phyloP scores from a whole-genome alignment of 2,888 invertebrate genomes.

The Tenthredo notha region DNA sequence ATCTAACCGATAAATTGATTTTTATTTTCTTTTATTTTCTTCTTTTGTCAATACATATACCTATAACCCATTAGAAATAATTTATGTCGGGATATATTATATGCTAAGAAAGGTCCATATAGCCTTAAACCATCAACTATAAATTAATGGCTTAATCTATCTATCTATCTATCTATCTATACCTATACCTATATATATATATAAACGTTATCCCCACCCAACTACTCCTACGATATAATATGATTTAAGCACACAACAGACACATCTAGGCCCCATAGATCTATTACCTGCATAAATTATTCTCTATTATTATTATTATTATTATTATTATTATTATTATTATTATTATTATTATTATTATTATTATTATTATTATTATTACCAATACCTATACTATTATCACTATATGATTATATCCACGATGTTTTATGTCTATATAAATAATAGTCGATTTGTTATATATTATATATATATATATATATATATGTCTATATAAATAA shows the following conservation, averaged over 20 bases:
- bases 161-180: background rate
- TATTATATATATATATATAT: conserved; percentile 23
- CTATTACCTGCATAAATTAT: background rate
- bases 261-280: conserved; percentile 17
- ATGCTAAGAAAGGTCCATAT: conserved; percentile 33
- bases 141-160: background rate
- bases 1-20: background rate
- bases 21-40: background rate
- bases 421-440: conserved; percentile 22
- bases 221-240: background rate
- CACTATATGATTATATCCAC: conserved; percentile 18
- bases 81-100: conserved; percentile 1
- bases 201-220: conserved; percentile 7
- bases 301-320: conserved; percentile 5
- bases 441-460: conserved; percentile 37
- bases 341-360: conserved; percentile 11
- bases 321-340: background rate
- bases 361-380: background rate
- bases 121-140: conserved; percentile 16
- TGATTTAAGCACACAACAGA: conserved; percentile 25
- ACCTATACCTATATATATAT: background rate
- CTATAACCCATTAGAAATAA: background rate
- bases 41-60: background rate
- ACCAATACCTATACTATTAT: conserved; percentile 7
- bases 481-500: conserved; percentile 17